Base-by-base conservation (phyloP, 2,888 invertebrate species). In the Ormyrus nitidulus region DNA sequence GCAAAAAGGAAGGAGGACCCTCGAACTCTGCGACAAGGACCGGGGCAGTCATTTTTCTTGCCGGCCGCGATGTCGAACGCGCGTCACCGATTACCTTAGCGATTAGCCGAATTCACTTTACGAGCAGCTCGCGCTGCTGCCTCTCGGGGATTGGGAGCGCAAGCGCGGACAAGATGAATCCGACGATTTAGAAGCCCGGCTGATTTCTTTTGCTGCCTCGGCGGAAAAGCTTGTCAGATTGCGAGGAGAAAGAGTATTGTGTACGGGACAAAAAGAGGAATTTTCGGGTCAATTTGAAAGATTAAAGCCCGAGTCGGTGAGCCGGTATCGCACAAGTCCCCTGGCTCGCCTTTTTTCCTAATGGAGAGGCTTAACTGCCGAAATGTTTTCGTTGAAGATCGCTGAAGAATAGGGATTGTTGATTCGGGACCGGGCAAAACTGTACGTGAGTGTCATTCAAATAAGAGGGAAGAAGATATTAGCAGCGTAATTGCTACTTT, bases 41-140 rank as follows among this genome's bases (percentile, higher is more conserved):
- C 1, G 10, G 44, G 34, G 3, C 34, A 74, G 51, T 64, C 56
- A 79, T 79, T 79, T 79, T 79, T 79, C 75, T 73, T 73, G 7
- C 65, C 4, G 3, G 13, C 19, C 6, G 51, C 3, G 0, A 58
- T 19, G 51, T 51, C 65, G 56, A 73, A 19, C n/a, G 48, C 51
- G 46, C 65, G 71, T 66, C 69, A 69, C 69, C 77, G 80, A 80
- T 80, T 80, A 77, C 77, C 77, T 72, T 61, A 51, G 51, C 77
- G 80, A 80, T 80, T 80, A 80, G 73, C 69, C 13, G 73, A 80
- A 77, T 80, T 80, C 76, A 80, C 76, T 80, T 72, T 69, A 59
- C 64, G 61, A 53, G 19, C 19, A 19, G 19, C 19, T 19, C 19
- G 19, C 58, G 48, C 61, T 0, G 56, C 65, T 46, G 59, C 6